These are phyloP conservation scores for Copidosoma floridanum DNA, from an alignment of 1,140 invertebrate genomes.

Conservation along the genomic window DNA sequence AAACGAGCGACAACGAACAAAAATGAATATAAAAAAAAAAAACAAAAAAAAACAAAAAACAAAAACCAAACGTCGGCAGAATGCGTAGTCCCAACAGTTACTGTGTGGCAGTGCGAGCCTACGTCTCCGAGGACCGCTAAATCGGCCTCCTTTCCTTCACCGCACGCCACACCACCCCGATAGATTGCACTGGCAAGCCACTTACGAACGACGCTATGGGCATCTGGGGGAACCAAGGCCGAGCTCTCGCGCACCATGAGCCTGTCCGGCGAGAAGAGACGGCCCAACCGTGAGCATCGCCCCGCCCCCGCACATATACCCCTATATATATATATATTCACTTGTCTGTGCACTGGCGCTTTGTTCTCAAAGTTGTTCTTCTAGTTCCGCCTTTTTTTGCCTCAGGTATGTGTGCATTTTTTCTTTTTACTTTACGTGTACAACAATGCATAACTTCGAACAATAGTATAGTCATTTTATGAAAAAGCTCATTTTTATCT, in stretches of 20 bases:
- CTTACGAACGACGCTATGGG: constrained; percentile 50
- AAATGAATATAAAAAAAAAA: constrained; percentile 2
- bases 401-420: background rate
- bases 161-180: constrained; percentile 56
- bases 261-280: constrained; percentile 61
- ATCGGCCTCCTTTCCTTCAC: constrained; percentile 55
- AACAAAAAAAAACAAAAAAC: constrained; percentile 1
- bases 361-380: background rate
- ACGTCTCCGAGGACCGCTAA: constrained; percentile 58
- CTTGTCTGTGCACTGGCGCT: constrained; percentile 16
- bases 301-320: no score
- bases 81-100: constrained; percentile 56
- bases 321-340: no score
- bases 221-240: constrained; percentile 67
- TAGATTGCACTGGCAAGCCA: constrained; percentile 54
- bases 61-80: constrained; percentile 39
- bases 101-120: constrained; percentile 58
- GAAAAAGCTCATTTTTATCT: no score
- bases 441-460: no score
- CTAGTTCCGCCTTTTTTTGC: background rate
- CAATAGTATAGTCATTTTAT: no score
- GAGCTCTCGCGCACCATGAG: constrained; percentile 78
- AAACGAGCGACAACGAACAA: constrained; percentile 1
- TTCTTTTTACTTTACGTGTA: no score
- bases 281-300: constrained; percentile 66